Percentiles rank a stretch among this genome's conserved stretches.
Evolutionary conservation across 2,113 vertebrate genomes (phyloP).

Genomic region (Rhea americana): DNA sequence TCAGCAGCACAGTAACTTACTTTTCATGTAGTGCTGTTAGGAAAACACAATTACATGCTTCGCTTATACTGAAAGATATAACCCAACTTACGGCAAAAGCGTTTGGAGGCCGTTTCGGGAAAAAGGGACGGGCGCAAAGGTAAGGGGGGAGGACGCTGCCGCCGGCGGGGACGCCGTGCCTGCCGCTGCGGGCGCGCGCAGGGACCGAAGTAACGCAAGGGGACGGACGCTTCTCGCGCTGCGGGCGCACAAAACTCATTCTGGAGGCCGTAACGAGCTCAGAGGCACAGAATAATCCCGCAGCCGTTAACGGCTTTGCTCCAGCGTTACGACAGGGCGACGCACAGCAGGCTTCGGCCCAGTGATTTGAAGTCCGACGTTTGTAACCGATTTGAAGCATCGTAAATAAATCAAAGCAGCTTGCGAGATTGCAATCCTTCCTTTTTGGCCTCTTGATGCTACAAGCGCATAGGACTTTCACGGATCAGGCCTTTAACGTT

Average conservation of each 20-base stretch:
- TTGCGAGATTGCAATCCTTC: background rate
- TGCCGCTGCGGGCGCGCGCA: background rate
- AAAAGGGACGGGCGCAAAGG: background rate
- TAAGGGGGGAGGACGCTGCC: background rate
- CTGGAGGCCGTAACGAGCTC: background rate
- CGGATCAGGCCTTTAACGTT: background rate
- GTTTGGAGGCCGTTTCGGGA: background rate
- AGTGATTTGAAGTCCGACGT: background rate
- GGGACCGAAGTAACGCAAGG: background rate
- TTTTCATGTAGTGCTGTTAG: slow-evolving; percentile 62
- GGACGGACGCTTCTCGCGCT: too few species aligned
- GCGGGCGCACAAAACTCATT: background rate
- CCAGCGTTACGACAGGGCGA: rapidly evolving
- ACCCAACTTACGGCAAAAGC: slow-evolving; percentile 3
- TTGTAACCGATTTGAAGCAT: background rate
- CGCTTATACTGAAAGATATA: slow-evolving; percentile 58
- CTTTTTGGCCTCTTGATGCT: background rate
- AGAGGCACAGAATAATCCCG: background rate
- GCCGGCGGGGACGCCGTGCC: too few species aligned
- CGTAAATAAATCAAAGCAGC: background rate
- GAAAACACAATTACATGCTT: slow-evolving; percentile 74
- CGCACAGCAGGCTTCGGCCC: background rate
- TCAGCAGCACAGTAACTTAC: slow-evolving; percentile 53
- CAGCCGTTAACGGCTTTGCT: background rate
- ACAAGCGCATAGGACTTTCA: background rate